Conservation (phyloP, 2,113 vertebrate genomes). For the Arizona elegans region DNA sequence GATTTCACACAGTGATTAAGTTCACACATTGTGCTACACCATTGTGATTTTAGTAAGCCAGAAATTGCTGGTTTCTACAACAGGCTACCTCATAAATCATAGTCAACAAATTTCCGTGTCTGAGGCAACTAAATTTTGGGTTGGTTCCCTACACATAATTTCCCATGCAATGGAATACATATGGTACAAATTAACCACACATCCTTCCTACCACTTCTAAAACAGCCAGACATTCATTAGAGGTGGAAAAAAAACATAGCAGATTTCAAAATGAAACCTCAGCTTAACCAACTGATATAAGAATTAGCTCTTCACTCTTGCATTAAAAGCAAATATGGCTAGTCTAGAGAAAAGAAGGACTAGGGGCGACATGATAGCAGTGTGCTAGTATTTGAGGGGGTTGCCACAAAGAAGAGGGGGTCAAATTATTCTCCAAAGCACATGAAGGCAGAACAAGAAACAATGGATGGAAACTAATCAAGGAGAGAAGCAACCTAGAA, state of each 20-base stretch:
- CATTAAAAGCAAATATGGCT: neutral
- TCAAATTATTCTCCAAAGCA: neutral
- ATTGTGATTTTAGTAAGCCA: neutral
- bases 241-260: neutral
- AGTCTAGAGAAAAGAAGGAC: neutral
- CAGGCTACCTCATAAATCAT: neutral
- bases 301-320: neutral
- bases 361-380: neutral
- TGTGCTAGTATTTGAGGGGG: neutral
- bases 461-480: neutral
- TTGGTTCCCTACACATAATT: neutral
- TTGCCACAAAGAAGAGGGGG: neutral
- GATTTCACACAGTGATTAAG: neutral
- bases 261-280: neutral
- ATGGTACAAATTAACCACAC: neutral
- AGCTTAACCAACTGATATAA: neutral
- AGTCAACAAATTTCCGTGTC: neutral
- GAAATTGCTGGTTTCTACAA: neutral
- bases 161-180: neutral
- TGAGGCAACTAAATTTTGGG: neutral
- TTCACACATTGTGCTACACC: neutral
- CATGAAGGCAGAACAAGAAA: neutral
- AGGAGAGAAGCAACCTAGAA: neutral
- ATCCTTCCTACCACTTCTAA: neutral
- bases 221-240: neutral